Evolutionary conservation across 2,888 invertebrate species (phyloP).

Genomic region (Thymelicus acteon): DNA sequence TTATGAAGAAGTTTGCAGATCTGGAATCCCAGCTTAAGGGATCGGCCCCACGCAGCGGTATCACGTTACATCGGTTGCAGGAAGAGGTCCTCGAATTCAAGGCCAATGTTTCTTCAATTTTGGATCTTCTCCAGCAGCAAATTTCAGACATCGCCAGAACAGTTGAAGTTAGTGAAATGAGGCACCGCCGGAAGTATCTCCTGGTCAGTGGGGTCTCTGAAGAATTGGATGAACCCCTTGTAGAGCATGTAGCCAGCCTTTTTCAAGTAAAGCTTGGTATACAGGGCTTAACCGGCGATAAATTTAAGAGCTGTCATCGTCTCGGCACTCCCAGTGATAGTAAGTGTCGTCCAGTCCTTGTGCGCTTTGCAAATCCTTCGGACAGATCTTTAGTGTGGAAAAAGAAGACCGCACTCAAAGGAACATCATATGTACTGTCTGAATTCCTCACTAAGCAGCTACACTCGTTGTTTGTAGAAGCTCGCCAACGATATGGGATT

Average conservation of each 20-base stretch:
- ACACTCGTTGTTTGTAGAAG: neutral
- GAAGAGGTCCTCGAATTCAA: neutral
- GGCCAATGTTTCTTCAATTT: neutral
- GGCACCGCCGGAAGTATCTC: neutral
- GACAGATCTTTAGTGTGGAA: neutral
- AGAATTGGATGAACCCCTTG: neutral
- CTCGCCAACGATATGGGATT: constrained; percentile 1
- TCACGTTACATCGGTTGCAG: neutral
- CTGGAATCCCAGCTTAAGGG: neutral
- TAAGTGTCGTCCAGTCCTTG: neutral
- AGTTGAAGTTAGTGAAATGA: neutral
- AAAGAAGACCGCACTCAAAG: neutral
- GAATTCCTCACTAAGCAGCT: neutral
- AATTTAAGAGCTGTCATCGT: neutral
- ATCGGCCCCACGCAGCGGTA: neutral
- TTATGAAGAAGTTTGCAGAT: constrained; percentile 4
- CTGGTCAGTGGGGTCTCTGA: neutral
- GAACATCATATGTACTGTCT: neutral
- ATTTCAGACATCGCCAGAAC: neutral
- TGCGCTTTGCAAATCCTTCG: neutral
- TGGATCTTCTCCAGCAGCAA: neutral
- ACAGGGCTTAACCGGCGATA: neutral
- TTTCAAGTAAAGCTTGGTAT: neutral
- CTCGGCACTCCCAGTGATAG: neutral
- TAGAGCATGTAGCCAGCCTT: neutral